Conservation (phyloP, 2,113 vertebrate genomes). For the Clinocottus analis region DNA sequence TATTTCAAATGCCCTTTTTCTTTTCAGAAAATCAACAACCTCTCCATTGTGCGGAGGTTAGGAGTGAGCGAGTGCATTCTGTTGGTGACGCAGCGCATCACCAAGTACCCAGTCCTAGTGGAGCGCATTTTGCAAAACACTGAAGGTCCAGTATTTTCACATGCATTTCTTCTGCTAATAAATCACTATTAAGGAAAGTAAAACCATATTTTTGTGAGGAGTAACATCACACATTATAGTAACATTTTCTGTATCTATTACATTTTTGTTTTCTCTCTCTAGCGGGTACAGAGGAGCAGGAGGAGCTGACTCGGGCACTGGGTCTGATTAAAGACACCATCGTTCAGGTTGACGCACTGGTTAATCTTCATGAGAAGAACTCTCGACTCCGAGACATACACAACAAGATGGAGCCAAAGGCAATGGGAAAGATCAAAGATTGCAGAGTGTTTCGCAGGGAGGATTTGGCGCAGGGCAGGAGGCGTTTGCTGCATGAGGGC, state of each 20-base stretch:
- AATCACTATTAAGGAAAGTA: not conserved
- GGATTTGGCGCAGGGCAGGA: conserved; percentile 83
- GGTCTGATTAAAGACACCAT: conserved; percentile 89
- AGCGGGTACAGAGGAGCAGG: conserved; percentile 89
- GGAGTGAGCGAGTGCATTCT: conserved; percentile 94
- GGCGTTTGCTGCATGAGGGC: conserved; percentile 87
- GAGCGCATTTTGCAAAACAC: conserved; percentile 94
- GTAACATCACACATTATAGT: not conserved
- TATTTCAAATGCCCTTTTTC: conserved; percentile 2
- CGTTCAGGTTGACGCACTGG: conserved; percentile 88
- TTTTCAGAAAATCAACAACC: conserved; percentile 90
- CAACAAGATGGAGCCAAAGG: conserved; percentile 90
- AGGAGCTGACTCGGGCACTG: conserved; percentile 87
- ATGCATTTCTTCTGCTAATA: not conserved
- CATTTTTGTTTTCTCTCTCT: not conserved
- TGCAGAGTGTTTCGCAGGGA: conserved; percentile 90
- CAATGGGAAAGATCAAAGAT: conserved; percentile 90
- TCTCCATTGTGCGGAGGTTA: conserved; percentile 90
- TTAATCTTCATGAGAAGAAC: conserved; percentile 89
- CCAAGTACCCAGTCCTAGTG: conserved; percentile 94
- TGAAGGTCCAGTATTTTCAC: conserved; percentile 82
- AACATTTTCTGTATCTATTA: not conserved
- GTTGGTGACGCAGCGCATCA: conserved; percentile 96
- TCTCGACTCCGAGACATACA: conserved; percentile 89
- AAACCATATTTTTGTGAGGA: not conserved